Conservation (phyloP, 2,888 invertebrate genomes). For the Monochamus alternatus region DNA sequence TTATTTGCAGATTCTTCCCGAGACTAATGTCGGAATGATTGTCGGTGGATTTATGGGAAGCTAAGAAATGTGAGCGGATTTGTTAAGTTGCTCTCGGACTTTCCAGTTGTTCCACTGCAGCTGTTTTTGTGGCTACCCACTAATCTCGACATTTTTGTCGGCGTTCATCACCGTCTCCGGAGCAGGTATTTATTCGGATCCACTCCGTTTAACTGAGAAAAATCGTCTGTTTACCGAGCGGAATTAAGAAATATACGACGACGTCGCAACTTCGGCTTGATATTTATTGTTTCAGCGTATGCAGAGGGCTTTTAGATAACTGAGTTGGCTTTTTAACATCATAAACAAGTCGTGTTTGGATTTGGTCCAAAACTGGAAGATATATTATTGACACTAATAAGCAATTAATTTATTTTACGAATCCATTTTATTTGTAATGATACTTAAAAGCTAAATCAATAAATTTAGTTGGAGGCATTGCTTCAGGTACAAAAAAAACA, state of each 20-base stretch:
- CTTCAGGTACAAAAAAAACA: too few species aligned
- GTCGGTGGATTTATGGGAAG: conserved; percentile 40
- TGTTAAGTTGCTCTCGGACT: conserved; percentile 40
- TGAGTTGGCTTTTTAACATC: conserved; percentile 1
- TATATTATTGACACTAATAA: too few species aligned
- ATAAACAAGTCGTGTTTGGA: conserved; percentile 11
- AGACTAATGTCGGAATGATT: conserved; percentile 45
- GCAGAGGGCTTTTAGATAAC: background rate
- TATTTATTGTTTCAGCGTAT: conserved; percentile 23
- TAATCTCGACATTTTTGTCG: conserved; percentile 43
- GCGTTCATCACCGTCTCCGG: conserved; percentile 33
- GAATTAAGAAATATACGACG: conserved; percentile 19
- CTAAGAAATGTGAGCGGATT: conserved; percentile 40
- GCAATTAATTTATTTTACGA: too few species aligned
- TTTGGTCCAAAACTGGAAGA: conserved; percentile 2
- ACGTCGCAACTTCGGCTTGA: background rate
- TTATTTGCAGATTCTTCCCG: conserved; percentile 42
- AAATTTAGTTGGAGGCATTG: too few species aligned
- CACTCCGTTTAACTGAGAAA: conserved; percentile 29
- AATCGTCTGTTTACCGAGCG: conserved; percentile 25
- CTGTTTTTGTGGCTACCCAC: conserved; percentile 43
- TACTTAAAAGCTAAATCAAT: too few species aligned
- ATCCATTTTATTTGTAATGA: too few species aligned
- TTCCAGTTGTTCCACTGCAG: conserved; percentile 35
- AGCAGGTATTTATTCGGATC: conserved; percentile 31